These are phyloP conservation scores for Saccostrea cuccullata DNA, from an alignment of 1,140 invertebrate species.

Conservation along the genomic window DNA sequence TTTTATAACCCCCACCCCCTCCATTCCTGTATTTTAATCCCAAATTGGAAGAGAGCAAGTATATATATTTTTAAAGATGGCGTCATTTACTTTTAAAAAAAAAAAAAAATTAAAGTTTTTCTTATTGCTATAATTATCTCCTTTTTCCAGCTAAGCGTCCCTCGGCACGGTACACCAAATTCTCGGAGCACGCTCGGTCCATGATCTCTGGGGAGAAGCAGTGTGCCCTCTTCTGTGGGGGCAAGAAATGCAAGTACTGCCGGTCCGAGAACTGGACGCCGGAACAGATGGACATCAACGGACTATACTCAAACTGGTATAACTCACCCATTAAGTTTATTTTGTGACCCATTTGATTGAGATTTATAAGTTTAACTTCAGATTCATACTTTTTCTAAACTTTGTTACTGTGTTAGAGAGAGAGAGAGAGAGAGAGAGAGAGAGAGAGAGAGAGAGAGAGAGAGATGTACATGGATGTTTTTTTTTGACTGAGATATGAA, in stretches of 20 bases:
- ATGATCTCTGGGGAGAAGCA: constrained; percentile 63
- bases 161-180: constrained; percentile 59
- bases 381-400: too few relatives aligned
- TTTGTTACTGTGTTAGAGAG: too few relatives aligned
- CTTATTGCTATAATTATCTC: neutral
- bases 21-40: too few relatives aligned
- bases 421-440: too few relatives aligned
- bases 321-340: neutral
- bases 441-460: neutral
- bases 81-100: too few relatives aligned
- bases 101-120: too few relatives aligned
- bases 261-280: constrained; percentile 83
- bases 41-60: too few relatives aligned
- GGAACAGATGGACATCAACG: constrained; percentile 86
- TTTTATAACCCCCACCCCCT: too few relatives aligned
- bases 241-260: constrained; percentile 90
- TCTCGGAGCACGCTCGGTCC: constrained; percentile 65
- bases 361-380: neutral
- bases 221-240: constrained; percentile 82
- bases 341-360: neutral
- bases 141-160: constrained; percentile 59
- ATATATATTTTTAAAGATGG: too few relatives aligned
- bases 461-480: neutral
- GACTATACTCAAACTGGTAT: constrained; percentile 91
- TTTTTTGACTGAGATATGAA: neutral